Evolutionary conservation across 2,797 vertebrate species (phyloP).

Genomic region (Acridotheres tristis): DNA sequence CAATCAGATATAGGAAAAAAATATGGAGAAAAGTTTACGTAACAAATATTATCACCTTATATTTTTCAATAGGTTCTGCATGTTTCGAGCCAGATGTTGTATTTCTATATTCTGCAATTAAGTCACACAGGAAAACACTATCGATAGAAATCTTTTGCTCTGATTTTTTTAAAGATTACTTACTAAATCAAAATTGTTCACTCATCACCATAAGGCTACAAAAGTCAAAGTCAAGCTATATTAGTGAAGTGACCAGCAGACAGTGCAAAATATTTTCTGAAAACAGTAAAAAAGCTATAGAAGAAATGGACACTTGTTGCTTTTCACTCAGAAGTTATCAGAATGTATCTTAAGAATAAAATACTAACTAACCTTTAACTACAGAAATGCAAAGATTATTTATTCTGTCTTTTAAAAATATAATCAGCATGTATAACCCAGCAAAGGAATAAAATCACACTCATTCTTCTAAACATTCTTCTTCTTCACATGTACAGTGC

Average conservation of each 20-base stretch:
- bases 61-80: not conserved
- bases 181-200: not conserved
- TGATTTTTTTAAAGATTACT: not conserved
- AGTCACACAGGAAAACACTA: not conserved
- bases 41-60: not conserved
- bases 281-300: not conserved
- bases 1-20: not conserved
- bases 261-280: not conserved
- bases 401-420: not conserved
- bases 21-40: not conserved
- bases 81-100: not conserved
- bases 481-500: not conserved
- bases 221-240: not conserved
- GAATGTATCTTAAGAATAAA: not conserved
- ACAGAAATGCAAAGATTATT: not conserved
- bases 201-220: not conserved
- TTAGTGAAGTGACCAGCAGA: not conserved
- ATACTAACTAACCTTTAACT: not conserved
- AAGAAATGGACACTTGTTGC: slow-evolving; percentile 41
- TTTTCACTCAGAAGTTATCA: not conserved
- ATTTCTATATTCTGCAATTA: not conserved
- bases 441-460: not conserved
- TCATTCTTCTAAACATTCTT: not conserved
- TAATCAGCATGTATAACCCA: not conserved
- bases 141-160: not conserved